Base-by-base conservation (phyloP, 2,888 invertebrate species). In the Diarsia brunnea region DNA sequence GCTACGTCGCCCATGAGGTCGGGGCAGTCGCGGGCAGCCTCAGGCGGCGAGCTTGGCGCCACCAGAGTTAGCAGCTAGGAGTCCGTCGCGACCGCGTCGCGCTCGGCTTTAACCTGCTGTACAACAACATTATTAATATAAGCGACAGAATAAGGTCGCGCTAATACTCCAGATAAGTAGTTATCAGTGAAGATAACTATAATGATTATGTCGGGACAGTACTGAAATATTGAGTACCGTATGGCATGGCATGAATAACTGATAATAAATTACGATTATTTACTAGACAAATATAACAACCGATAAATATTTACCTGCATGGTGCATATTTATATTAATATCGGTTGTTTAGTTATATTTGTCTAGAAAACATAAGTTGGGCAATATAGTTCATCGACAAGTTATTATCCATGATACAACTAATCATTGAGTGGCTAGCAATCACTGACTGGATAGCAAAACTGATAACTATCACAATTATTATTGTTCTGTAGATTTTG, bases 91-190 rank as follows among this genome's bases (percentile, higher is more conserved):
- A 97, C 97, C 55, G 97, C 97, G 78, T 97, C 97, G 78, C 98
- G 98, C 93, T 98, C 98, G 71, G 97, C 96, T 96, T 98, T 98
- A 81, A 98, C 97, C 92, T 98, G 98, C 88, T 97, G 97, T 95
- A 96, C 49, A 73, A 80, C n/a, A 67, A 83, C 80, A 58, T 14
- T 72, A 73, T 21, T 31, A 24, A 38, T 67, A 58, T 67, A 58
- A 43, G 24, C 19, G 45, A 43, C 31, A 31, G 45, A 82, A 74
- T 67, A 38, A 49, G 69, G 69, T 43, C 69, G 43, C 10, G 11
- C 8, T 31, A 60, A 73, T 73, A 73, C 47, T 55, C 2, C 55
- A 60, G 45, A 65, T 80, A 60, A 73, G 24, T n/a, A 65, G 21
- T 70, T 79, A 83, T 71, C 76, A 63, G 53, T 73, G 53, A 16